Base-by-base conservation (phyloP, 2,797 vertebrate species). In the Callimico goeldii region DNA sequence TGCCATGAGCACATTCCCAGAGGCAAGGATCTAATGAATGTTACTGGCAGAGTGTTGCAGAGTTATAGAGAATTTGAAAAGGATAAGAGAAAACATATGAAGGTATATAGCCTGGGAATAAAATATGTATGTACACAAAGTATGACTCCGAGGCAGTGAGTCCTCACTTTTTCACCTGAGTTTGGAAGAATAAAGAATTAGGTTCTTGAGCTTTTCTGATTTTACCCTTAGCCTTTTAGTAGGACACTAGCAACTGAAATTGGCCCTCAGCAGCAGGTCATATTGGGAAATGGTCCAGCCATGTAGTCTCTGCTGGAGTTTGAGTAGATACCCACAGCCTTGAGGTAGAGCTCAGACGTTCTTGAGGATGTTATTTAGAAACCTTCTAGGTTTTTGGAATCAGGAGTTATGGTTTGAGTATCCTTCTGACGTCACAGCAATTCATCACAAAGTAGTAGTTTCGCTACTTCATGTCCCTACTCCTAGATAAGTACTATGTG, bases 291-390 rank as follows among this genome's bases (percentile, higher is more conserved):
- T 41, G 28, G 58, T 41, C 50, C 36, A 77, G 7, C 46, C n/a
- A 0, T 80, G 24, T 22, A 24, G 10, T 72, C 20, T 95, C 64
- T 61, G n/a, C 70, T 64, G 77, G 46, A 7, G 9, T 28, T 9
- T 77, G 30, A 28, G 30, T n/a, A 67, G 41, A 8, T 61, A 75
- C 4, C 41, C 15, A 88, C 33, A 75, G 15, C 55, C 3, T 46
- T 85, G 22, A 70, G 39, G 1, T n/a, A 52, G 9, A 13, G 2
- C 12, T 81, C 22, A 82, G 46, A 50, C 22, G 13, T 89, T 79
- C n/a, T 88, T 84, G 57, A 92, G 73, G 48, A 14, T 57, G 33
- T 36, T 91, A 24, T 46, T 41, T 88, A 89, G 90, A 92, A 94
- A 28, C 7, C 1, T 1, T 82, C 33, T 4, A 26, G 46, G 86